Percentiles rank a stretch among this genome's conserved stretches.
phyloP scores from a whole-genome alignment of 2,797 vertebrate species.

The Nasua narica region DNA sequence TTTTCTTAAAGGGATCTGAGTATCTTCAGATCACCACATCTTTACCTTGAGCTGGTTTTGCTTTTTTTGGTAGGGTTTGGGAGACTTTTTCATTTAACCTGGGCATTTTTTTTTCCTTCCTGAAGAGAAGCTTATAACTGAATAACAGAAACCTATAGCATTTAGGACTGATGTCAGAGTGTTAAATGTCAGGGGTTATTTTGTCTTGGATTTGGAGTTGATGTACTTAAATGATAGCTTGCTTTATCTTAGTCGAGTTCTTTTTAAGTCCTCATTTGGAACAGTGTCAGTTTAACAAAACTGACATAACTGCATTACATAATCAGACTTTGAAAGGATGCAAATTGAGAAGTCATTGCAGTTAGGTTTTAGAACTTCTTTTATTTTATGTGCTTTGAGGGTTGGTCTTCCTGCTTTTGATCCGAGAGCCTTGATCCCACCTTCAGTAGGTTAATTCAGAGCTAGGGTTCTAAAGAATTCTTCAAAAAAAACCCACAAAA shows the following conservation, averaged over 20 bases:
- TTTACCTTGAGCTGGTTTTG: conserved; percentile 11
- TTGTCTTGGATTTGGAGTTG: neutral
- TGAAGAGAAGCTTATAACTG: neutral
- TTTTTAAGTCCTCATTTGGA: conserved; percentile 40
- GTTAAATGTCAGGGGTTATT: conserved; percentile 21
- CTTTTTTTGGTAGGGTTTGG: neutral
- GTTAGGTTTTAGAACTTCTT: conserved; percentile 32
- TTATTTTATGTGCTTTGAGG: conserved; percentile 20
- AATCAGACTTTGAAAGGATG: conserved; percentile 27
- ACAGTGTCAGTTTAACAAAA: conserved; percentile 7
- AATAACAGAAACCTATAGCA: neutral
- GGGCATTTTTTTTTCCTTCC: neutral
- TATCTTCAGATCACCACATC: neutral
- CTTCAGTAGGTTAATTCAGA: conserved; percentile 23
- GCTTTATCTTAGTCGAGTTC: neutral
- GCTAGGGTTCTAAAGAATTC: conserved; percentile 26
- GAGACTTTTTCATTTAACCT: neutral
- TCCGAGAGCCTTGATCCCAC: neutral
- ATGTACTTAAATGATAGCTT: neutral
- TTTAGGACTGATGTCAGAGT: neutral
- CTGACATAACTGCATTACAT: conserved; percentile 42
- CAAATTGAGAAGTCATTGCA: conserved; percentile 48
- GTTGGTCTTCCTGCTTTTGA: conserved; percentile 24
- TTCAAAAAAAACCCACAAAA: conserved; percentile 35
- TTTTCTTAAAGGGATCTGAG: neutral